Evolutionary conservation across 2,113 vertebrate genomes (phyloP).

Genomic region (Zosterops japonicus): DNA sequence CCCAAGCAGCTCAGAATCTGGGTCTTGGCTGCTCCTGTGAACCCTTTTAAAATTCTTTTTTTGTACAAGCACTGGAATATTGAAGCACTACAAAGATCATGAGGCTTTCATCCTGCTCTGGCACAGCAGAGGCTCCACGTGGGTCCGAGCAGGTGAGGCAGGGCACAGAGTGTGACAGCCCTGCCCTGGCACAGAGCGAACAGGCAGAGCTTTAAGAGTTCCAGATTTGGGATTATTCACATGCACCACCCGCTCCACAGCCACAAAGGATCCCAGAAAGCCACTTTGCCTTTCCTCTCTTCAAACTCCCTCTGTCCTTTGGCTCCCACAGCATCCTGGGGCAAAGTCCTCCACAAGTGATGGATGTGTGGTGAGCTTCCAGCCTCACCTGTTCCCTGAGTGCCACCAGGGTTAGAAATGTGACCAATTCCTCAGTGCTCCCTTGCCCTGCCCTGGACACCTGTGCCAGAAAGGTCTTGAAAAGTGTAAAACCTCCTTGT

Average conservation of each 20-base stretch:
- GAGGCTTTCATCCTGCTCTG: neutral
- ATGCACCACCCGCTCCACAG: accelerated
- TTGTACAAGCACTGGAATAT: neutral
- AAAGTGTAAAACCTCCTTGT: neutral
- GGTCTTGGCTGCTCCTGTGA: neutral
- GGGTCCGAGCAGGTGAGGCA: neutral
- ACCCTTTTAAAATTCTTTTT: neutral
- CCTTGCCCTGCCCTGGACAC: neutral
- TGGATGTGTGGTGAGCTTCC: neutral
- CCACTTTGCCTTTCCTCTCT: neutral
- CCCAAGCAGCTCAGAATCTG: neutral
- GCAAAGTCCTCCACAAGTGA: neutral
- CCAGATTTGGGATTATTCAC: neutral
- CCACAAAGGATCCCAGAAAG: neutral
- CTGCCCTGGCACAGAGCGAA: neutral
- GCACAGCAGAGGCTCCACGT: neutral
- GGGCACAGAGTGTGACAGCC: neutral
- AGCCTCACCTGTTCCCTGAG: neutral
- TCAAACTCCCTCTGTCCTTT: neutral
- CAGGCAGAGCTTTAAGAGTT: neutral
- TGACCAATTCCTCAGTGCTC: neutral
- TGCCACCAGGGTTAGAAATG: neutral
- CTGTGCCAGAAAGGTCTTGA: neutral
- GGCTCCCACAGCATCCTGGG: neutral
- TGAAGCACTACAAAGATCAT: conserved; percentile 1